Percentiles rank a stretch among this genome's conserved stretches.
Evolutionary conservation across 2,888 invertebrate species (phyloP).

Genomic region (Bugula neritina): DNA sequence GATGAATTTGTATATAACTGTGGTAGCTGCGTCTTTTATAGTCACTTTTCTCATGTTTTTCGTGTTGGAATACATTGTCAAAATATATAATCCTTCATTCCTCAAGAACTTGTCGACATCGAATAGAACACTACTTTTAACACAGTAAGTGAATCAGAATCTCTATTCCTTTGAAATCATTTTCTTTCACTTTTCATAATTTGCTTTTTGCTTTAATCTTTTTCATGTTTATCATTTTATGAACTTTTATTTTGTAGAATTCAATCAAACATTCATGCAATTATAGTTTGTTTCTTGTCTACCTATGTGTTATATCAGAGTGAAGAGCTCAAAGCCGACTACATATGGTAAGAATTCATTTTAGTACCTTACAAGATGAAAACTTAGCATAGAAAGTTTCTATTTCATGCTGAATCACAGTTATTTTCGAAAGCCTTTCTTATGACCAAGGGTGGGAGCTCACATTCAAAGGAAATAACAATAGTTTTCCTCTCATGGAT

Average conservation of each 20-base stretch:
- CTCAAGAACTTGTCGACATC: not conserved
- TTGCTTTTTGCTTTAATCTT: too few species aligned
- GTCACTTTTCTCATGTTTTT: not conserved
- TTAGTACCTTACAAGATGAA: too few species aligned
- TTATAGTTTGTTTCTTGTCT: not conserved
- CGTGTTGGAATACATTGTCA: not conserved
- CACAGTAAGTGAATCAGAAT: not conserved
- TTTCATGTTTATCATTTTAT: not conserved
- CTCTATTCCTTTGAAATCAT: not conserved
- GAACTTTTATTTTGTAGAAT: not conserved
- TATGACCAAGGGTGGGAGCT: too few species aligned
- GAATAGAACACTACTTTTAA: not conserved
- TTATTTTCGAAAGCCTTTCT: too few species aligned
- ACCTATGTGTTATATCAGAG: not conserved
- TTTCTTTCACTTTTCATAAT: too few species aligned
- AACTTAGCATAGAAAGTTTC: too few species aligned
- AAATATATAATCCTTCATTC: not conserved
- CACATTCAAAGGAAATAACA: too few species aligned
- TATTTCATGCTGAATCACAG: too few species aligned
- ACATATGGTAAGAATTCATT: not conserved
- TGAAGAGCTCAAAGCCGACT: not conserved
- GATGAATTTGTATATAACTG: not conserved
- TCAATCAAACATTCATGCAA: not conserved
- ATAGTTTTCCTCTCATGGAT: too few species aligned
- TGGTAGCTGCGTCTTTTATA: not conserved